Evolutionary conservation across 2,113 vertebrate species (phyloP).

Genomic region (Mus pahari): DNA sequence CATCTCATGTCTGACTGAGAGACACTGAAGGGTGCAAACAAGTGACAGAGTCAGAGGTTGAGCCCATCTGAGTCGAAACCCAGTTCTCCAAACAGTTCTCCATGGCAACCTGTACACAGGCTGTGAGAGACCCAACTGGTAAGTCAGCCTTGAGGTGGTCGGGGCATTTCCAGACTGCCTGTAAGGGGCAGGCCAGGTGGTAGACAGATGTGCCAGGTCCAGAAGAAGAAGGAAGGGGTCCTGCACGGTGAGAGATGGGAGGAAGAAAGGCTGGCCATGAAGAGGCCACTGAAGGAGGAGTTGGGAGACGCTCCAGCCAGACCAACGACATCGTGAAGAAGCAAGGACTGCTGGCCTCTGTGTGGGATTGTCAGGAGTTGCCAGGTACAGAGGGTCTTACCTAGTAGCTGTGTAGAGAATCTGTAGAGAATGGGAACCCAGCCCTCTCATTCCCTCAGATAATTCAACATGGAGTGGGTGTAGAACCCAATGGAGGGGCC

Average conservation of each 20-base stretch:
- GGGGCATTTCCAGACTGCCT: background rate
- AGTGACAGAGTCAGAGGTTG: background rate
- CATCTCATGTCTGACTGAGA: background rate
- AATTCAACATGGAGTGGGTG: too few species aligned
- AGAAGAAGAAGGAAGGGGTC: background rate
- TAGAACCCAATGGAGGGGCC: background rate
- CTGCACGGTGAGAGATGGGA: background rate
- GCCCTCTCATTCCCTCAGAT: background rate
- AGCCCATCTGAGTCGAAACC: rapidly evolving
- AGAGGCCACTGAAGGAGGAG: background rate
- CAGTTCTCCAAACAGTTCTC: background rate
- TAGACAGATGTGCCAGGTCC: background rate
- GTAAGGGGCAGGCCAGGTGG: background rate
- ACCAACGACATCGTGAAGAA: rapidly evolving
- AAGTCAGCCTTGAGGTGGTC: background rate
- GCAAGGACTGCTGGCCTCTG: background rate
- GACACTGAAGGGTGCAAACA: too few species aligned
- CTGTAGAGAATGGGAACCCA: too few species aligned
- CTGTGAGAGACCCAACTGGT: rapidly evolving
- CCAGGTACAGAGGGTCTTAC: background rate
- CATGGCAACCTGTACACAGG: rapidly evolving
- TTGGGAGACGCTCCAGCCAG: too few species aligned
- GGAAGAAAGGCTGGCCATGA: background rate
- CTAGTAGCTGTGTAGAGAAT: too few species aligned
- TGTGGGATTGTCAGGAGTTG: background rate